Evolutionary conservation across 1,140 invertebrate genomes (phyloP).

Genomic region (Temnothorax longispinosus): DNA sequence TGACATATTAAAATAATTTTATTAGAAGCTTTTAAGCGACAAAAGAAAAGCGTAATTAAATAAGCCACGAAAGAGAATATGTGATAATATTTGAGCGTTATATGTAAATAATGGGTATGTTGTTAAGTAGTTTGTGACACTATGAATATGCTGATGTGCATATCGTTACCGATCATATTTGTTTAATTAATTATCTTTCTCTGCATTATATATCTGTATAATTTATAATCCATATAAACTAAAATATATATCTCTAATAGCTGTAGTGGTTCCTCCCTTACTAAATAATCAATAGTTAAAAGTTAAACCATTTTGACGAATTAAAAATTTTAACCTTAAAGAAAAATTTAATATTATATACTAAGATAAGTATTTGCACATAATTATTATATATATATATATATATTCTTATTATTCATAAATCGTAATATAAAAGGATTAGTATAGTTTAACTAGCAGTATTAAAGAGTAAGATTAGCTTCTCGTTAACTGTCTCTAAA

Average conservation of each 20-base stretch:
- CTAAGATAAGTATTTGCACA: neutral
- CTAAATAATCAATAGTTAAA: neutral
- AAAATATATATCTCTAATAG: neutral
- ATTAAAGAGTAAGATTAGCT: neutral
- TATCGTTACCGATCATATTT: conserved; percentile 23
- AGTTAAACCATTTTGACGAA: neutral
- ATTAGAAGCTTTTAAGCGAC: neutral
- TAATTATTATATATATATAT: neutral
- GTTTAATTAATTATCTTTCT: conserved; percentile 47
- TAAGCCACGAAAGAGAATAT: neutral
- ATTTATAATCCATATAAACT: neutral
- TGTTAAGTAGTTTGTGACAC: conserved; percentile 14
- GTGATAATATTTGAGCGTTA: conserved; percentile 3
- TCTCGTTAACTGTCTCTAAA: conserved; percentile 16
- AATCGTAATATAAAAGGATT: conserved; percentile 1
- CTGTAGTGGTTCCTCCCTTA: neutral
- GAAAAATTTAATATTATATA: neutral
- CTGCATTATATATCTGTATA: neutral
- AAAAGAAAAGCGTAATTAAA: neutral
- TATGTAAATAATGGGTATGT: neutral
- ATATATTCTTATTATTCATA: neutral
- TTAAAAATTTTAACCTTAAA: neutral
- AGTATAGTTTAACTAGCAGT: neutral
- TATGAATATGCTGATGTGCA: neutral
- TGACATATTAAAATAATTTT: neutral